phyloP scores from a whole-genome alignment of 2,797 vertebrate genomes.

The Lacerta viridis region DNA sequence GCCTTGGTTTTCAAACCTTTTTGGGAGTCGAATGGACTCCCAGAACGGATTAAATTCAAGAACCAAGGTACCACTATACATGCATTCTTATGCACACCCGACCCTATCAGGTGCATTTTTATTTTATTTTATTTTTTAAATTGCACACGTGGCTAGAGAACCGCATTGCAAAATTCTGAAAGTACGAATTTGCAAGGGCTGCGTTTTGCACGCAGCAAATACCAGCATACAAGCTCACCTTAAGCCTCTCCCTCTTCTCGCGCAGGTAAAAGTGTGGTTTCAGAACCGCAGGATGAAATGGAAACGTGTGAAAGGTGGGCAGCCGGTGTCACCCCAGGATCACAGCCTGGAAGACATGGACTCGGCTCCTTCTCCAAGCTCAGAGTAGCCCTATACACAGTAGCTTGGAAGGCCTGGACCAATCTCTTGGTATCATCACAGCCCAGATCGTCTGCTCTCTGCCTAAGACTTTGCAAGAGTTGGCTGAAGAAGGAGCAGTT shows the following conservation, averaged over 20 bases:
- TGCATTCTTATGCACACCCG: too few relatives aligned
- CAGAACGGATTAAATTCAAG: too few relatives aligned
- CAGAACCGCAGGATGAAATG: constrained; percentile 99
- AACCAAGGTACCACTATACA: too few relatives aligned
- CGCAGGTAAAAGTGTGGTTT: constrained; percentile 98
- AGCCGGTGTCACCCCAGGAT: constrained; percentile 88
- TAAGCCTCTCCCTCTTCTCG: constrained; percentile 30
- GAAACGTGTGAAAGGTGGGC: constrained; percentile 97
- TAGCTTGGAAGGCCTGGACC: neutral
- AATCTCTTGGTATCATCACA: neutral
- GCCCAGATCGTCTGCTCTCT: neutral
- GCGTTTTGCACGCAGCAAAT: neutral
- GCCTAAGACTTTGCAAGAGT: neutral
- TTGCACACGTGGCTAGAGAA: too few relatives aligned
- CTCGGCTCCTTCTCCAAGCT: constrained; percentile 92
- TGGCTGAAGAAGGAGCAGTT: neutral
- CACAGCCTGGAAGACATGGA: constrained; percentile 91
- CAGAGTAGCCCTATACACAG: constrained; percentile 81
- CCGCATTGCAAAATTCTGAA: too few relatives aligned
- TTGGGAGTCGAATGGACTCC: too few relatives aligned
- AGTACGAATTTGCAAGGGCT: too few relatives aligned
- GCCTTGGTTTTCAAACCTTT: too few relatives aligned
- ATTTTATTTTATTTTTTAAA: too few relatives aligned
- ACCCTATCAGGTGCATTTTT: too few relatives aligned
- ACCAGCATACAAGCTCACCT: neutral